A percentile compares a stretch with the other conserved stretches of the same genome.
Conservation (phyloP, 2,888 invertebrate genomes). For the Acleris literana region DNA sequence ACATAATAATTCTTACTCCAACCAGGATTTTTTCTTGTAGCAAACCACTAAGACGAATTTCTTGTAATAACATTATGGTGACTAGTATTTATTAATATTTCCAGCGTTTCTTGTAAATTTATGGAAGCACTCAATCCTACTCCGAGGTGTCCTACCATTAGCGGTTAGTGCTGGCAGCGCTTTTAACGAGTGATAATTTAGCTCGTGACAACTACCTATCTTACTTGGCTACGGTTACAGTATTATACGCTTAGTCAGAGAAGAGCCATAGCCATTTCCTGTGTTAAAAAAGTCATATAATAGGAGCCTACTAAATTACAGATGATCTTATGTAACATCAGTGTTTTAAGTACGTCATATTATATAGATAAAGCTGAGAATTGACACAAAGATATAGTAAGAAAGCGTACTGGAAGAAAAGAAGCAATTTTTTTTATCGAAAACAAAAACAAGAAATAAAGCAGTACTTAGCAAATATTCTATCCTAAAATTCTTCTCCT, state of each 20-base stretch:
- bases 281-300: not conserved
- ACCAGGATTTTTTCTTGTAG: too few relatives aligned
- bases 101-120: slow-evolving; percentile 23
- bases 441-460: too few relatives aligned
- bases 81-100: slow-evolving; percentile 13
- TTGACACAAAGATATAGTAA: too few relatives aligned
- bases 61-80: not conserved
- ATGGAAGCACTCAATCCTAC: slow-evolving; percentile 28
- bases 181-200: slow-evolving; percentile 31
- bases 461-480: too few relatives aligned
- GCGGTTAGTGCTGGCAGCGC: slow-evolving; percentile 17
- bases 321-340: too few relatives aligned
- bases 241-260: not conserved
- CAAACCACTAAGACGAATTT: not conserved
- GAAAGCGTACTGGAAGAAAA: too few relatives aligned
- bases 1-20: too few relatives aligned
- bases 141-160: slow-evolving; percentile 29
- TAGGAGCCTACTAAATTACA: too few relatives aligned
- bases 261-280: not conserved
- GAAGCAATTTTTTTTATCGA: too few relatives aligned
- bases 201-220: slow-evolving; percentile 17
- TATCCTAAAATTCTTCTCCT: too few relatives aligned
- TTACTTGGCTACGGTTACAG: slow-evolving; percentile 13
- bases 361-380: too few relatives aligned
- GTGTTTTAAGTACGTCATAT: too few relatives aligned